Evolutionary conservation across 2,888 invertebrate genomes (phyloP).

Genomic region (Dusona sp.): DNA sequence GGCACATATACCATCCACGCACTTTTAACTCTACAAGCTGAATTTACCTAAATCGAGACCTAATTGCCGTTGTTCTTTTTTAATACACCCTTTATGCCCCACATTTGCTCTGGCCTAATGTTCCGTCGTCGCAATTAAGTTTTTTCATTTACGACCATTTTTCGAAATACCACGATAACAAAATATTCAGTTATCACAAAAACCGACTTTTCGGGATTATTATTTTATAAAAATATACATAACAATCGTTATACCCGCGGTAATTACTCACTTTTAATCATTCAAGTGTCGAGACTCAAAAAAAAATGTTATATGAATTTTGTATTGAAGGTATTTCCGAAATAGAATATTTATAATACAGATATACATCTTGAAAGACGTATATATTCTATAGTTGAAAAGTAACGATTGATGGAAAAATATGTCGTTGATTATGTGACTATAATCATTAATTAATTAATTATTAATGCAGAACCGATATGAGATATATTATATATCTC

Average conservation of each 20-base stretch:
- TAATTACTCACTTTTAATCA: background rate
- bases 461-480: background rate
- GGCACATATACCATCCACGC: slow-evolving; percentile 9
- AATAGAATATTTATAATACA: too few species aligned
- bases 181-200: background rate
- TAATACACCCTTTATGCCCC: background rate
- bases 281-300: background rate
- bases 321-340: too few species aligned
- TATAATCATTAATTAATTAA: too few species aligned
- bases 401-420: background rate
- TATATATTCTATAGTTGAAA: background rate
- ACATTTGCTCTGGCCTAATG: background rate
- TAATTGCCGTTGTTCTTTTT: background rate
- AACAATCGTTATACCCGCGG: background rate
- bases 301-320: too few species aligned
- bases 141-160: background rate
- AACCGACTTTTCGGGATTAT: background rate
- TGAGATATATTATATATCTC: too few species aligned
- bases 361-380: too few species aligned
- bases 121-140: background rate
- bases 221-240: background rate
- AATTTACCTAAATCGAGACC: slow-evolving; percentile 20
- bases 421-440: background rate
- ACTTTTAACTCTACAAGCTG: background rate
- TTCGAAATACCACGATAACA: background rate